Evolutionary conservation across 2,797 vertebrate genomes (phyloP).

Genomic region (Peromyscus eremicus): DNA sequence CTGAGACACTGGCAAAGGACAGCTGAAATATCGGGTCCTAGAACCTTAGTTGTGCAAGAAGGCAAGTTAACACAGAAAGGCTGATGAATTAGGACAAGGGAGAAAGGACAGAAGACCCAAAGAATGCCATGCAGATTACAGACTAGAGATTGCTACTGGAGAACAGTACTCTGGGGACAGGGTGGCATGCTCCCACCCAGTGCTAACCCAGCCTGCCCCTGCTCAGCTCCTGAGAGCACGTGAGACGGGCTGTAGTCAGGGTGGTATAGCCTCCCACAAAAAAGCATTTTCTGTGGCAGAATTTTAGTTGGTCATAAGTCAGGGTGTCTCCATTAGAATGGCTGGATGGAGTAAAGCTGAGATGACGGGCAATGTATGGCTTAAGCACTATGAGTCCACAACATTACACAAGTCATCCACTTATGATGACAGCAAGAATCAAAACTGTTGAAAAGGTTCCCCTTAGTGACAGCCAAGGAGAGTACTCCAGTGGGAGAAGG

Average conservation of each 20-base stretch:
- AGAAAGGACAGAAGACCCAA: background rate
- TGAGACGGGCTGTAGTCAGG: background rate
- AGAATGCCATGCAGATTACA: background rate
- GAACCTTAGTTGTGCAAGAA: background rate
- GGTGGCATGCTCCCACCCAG: background rate
- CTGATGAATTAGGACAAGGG: background rate
- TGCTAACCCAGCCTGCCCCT: background rate
- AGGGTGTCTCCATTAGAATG: background rate
- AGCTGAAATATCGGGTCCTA: background rate
- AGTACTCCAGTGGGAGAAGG: background rate
- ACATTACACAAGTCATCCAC: background rate
- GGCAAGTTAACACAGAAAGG: background rate
- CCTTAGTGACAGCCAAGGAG: background rate
- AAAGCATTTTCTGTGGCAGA: background rate
- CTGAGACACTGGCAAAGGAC: background rate
- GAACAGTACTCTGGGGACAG: background rate
- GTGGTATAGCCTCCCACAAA: background rate
- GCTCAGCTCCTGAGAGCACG: background rate
- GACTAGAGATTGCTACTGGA: background rate
- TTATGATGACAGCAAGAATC: slow-evolving; percentile 23
- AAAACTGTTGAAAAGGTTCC: background rate
- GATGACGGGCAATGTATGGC: background rate
- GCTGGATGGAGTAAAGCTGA: background rate
- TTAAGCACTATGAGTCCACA: background rate
- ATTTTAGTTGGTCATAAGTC: background rate